phyloP scores from a whole-genome alignment of 1,140 invertebrate species.

The Brachionus paranguensis region DNA sequence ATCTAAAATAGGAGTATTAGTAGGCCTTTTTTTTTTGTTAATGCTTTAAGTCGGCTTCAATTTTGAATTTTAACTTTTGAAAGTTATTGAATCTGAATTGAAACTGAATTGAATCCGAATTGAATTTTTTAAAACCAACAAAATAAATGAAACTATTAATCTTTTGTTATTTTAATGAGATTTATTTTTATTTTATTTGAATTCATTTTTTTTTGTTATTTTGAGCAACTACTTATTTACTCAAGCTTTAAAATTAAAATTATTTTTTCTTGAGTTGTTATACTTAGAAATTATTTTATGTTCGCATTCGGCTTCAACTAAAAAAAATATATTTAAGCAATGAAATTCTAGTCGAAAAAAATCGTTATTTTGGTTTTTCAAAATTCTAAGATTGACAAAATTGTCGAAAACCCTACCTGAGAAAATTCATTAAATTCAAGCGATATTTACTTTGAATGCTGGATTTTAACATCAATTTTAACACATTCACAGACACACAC shows the following conservation, averaged over 20 bases:
- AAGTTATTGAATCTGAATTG: background rate
- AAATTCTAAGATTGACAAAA: background rate
- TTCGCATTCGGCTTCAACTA: background rate
- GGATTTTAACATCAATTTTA: background rate
- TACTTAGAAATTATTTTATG: background rate
- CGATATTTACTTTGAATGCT: background rate
- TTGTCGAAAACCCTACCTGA: background rate
- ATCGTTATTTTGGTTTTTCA: background rate
- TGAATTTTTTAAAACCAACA: background rate
- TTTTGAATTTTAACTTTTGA: background rate
- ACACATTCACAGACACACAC: background rate
- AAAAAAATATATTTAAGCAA: background rate
- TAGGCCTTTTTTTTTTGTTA: background rate
- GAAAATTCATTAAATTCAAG: background rate
- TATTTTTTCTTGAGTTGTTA: background rate
- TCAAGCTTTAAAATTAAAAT: background rate
- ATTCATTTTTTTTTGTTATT: background rate
- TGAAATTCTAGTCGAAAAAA: background rate
- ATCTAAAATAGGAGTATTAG: no score
- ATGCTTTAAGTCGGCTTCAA: background rate
- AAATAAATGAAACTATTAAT: background rate
- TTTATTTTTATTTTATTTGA: background rate
- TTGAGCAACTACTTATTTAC: background rate
- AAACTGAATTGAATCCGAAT: background rate
- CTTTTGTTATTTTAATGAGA: constrained; percentile 1